Evolutionary conservation across 92 coral and sea anemone species (phyloP), one percentile per base, ranked within the genome.

Genomic region (Palythoa caribaeorum): DNA sequence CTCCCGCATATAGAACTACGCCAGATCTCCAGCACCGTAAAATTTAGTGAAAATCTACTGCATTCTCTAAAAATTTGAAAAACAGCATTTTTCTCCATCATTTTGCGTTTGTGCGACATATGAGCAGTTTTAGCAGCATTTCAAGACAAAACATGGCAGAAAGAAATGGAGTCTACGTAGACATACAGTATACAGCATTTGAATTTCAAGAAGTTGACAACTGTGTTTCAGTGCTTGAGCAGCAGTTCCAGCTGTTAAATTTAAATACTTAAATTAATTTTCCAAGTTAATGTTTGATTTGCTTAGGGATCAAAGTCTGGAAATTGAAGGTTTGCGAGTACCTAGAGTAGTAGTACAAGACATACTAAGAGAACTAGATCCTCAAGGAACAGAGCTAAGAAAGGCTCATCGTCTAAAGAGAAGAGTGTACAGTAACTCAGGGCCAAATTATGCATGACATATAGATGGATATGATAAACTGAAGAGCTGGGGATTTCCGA

Each of bases 391-490:
- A 35, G 15, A 60, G 48, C 9, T 54, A 36, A 79, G 87, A 55
- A 87, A 65, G 51, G 86, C 90, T 17, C 85, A 79, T 59, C 77
- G 70, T 15, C 39, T 79, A 40, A 78, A 87, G 19, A 77, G 90
- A 76, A 76, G 85, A 68, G 72, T 37, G 28, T 28, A 28, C 28
- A 28, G 28, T 28, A 28, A 85, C 40, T 83, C 88, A 38, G 88
- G 88, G 1, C 85, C 84, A 10, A 86, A 86, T 86, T 71, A 47
- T 53, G 69, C 84, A 35, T 86, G 89, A 85, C 89, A 86, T 77
- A 53, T 73, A 17, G 84, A 86, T 75, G 89, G 84, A 38, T 86
- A 86, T 71, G 89, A 86, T 71, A 86, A 87, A 59, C 19, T 76
- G 19, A 87, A 76, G 73, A 76, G 86, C 9, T 77, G 66, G 60